Evolutionary conservation across 2,888 invertebrate species (phyloP).

Genomic region (Epinotia bilunana): DNA sequence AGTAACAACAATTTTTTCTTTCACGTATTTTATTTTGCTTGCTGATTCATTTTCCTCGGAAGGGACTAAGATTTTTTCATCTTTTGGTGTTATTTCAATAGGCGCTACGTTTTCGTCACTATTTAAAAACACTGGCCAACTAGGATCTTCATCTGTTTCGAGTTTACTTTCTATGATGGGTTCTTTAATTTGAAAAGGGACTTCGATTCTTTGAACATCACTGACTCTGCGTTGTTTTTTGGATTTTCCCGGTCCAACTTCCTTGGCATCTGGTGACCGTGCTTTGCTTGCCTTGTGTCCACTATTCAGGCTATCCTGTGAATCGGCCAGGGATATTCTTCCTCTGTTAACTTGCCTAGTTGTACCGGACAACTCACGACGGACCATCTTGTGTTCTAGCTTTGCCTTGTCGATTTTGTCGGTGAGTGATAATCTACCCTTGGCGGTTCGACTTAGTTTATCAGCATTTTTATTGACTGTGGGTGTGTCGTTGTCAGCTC

Average conservation of each 20-base stretch:
- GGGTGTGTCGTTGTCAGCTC: neutral
- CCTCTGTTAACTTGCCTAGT: conserved; percentile 12
- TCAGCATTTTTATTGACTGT: neutral
- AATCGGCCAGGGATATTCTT: conserved; percentile 14
- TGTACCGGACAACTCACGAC: conserved; percentile 3
- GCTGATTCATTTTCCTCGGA: neutral
- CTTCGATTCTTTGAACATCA: neutral
- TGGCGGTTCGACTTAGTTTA: neutral
- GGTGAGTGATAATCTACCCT: conserved; percentile 5
- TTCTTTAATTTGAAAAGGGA: neutral
- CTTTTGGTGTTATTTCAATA: neutral
- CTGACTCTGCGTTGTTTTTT: neutral
- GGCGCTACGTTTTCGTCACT: neutral
- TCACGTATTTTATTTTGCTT: neutral
- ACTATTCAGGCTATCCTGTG: neutral
- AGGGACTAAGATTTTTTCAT: neutral
- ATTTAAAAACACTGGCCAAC: neutral
- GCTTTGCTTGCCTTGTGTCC: neutral
- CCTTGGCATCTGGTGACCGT: neutral
- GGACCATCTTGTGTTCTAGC: neutral
- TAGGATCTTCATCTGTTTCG: neutral
- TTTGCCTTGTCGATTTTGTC: conserved; percentile 14
- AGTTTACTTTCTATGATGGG: neutral
- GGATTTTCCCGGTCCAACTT: neutral
- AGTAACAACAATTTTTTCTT: neutral